Base-by-base conservation (phyloP, 2,888 invertebrate species). In the Lochmaea crataegi region DNA sequence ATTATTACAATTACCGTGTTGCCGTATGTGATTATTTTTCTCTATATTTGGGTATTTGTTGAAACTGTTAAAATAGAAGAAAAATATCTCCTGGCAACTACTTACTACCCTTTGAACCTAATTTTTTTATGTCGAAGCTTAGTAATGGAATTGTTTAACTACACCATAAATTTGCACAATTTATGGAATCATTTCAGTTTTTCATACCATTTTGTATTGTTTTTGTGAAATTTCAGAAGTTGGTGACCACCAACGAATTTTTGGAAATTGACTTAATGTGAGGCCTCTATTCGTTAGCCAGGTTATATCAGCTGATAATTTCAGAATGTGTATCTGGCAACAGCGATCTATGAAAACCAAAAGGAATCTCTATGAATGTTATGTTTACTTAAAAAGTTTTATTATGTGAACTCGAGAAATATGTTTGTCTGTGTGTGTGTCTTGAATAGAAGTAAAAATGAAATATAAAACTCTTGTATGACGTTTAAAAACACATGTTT, bases 321-420 rank as follows among this genome's bases (percentile, higher is more conserved):
- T 6, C 14, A 9, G 6, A 26, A 10, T n/a, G n/a, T 48, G 16
- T 22, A 65, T 45, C n/a, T 42, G 67, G 67, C 67, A 63, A 63
- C 61, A 42, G 7, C 42, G 42, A 18, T 12, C 10, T 11, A 42
- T 63, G 70, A 73, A 74, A 74, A 73, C 68, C 56, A 73, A 65
- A 74, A 38, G 72, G 71, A 71, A 75, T 73, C 71, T 70, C 7
- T 67, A 60, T 56, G 61, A 53, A 45, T 41, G 61, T 18, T 60
- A 42, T 77, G 76, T 76, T 77, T 77, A 77, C 74, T 76, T 77
- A 74, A 75, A 53, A 77, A 73, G 73, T 74, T 77, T 77, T 75
- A 75, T 76, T 77, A 74, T 77, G 77, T 72, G 77, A 77, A 77
- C 77, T 65, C 70, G 75, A 77, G 77, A 77, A 75, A 77, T 76